phyloP scores from a whole-genome alignment of 92 coral and sea anemone genomes.

The Desmophyllum pertusum region DNA sequence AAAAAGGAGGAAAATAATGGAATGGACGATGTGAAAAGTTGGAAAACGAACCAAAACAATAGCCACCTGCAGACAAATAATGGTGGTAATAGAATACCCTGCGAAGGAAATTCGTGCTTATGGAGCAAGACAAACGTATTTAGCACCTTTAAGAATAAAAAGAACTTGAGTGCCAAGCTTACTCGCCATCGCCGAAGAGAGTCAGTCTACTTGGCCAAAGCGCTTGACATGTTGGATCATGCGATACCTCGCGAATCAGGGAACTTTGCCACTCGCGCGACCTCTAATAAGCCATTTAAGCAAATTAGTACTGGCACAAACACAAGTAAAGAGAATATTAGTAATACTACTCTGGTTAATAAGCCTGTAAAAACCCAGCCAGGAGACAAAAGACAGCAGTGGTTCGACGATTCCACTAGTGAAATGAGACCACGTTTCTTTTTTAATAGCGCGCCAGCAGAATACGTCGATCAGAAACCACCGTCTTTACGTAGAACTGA shows the following conservation, averaged over 20 bases:
- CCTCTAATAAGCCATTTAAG: slow-evolving; percentile 30
- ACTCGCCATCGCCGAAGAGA: slow-evolving; percentile 28
- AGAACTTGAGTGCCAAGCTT: neutral
- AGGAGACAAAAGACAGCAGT: slow-evolving; percentile 54
- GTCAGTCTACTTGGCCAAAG: slow-evolving; percentile 48
- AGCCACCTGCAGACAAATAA: slow-evolving; percentile 34
- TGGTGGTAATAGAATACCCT: slow-evolving; percentile 21
- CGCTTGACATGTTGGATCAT: slow-evolving; percentile 49
- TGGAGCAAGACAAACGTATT: neutral
- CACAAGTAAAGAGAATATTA: neutral
- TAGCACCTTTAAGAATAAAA: neutral
- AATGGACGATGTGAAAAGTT: neutral
- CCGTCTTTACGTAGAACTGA: slow-evolving; percentile 27
- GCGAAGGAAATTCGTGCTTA: slow-evolving; percentile 24
- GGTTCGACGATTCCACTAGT: slow-evolving; percentile 21
- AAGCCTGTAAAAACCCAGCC: slow-evolving; percentile 27
- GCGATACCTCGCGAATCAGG: slow-evolving; percentile 25
- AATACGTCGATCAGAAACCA: slow-evolving; percentile 32
- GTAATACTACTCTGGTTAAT: neutral
- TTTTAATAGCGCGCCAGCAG: slow-evolving; percentile 51
- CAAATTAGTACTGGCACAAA: slow-evolving; percentile 20
- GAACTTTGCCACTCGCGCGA: slow-evolving; percentile 32
- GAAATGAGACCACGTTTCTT: slow-evolving; percentile 52
- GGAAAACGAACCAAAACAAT: slow-evolving; percentile 13
- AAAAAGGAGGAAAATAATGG: neutral